Conservation (phyloP, 2,888 invertebrate genomes). For the Marronus borbonicus region DNA sequence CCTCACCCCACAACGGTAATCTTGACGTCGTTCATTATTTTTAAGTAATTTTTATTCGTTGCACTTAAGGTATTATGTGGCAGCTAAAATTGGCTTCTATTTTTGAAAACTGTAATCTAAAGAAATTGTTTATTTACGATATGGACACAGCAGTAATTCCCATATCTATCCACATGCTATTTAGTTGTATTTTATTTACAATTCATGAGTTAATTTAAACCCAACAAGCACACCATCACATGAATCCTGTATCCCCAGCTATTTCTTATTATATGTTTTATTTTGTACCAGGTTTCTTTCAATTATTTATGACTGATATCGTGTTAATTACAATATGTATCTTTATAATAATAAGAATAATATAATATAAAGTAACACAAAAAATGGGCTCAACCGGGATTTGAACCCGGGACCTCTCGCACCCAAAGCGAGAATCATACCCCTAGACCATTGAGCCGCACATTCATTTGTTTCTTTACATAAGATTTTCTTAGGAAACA, state of each 20-base stretch:
- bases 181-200: too few relatives aligned
- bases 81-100: neutral
- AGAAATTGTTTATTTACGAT: neutral
- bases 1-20: neutral
- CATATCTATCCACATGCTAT: too few relatives aligned
- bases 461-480: too few relatives aligned
- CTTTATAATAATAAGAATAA: too few relatives aligned
- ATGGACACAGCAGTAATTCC: neutral
- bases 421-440: slow-evolving; percentile 72
- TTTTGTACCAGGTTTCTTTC: too few relatives aligned
- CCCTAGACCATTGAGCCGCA: slow-evolving; percentile 71
- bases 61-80: neutral
- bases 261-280: too few relatives aligned
- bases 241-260: too few relatives aligned
- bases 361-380: slow-evolving; percentile 48
- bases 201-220: too few relatives aligned
- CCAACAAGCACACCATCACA: too few relatives aligned
- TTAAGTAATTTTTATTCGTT: neutral
- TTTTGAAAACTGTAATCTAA: neutral
- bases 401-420: slow-evolving; percentile 72
- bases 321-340: too few relatives aligned
- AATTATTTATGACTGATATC: too few relatives aligned
- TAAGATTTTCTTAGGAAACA: neutral
- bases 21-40: neutral
- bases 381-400: slow-evolving; percentile 69